Evolutionary conservation across 2,888 invertebrate genomes (phyloP).

Genomic region (Thera britannica): DNA sequence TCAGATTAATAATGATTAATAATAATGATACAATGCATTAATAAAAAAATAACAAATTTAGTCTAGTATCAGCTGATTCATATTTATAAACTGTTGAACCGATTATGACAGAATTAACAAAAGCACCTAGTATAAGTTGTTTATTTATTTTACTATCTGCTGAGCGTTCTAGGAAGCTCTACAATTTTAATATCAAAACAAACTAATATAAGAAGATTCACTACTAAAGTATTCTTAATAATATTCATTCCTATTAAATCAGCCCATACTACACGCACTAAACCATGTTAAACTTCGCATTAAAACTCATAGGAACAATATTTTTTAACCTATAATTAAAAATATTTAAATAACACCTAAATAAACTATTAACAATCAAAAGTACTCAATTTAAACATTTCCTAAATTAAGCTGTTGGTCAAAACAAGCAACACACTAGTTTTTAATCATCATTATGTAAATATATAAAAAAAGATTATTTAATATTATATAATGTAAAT

Average conservation of each 20-base stretch:
- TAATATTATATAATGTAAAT: background rate
- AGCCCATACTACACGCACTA: background rate
- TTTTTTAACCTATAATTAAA: background rate
- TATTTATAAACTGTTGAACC: background rate
- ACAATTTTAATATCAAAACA: background rate
- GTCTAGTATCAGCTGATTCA: constrained; percentile 5
- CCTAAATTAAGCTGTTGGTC: background rate
- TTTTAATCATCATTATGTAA: background rate
- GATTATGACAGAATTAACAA: background rate
- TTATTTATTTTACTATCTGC: too few relatives aligned
- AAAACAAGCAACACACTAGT: background rate
- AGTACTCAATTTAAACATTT: background rate
- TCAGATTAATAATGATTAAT: constrained; percentile 12
- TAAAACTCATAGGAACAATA: constrained; percentile 12
- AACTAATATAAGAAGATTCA: background rate
- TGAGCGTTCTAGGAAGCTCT: too few relatives aligned
- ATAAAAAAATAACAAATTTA: constrained; percentile 5
- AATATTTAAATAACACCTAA: constrained; percentile 8
- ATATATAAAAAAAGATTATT: background rate
- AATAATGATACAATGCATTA: background rate
- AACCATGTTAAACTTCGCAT: background rate
- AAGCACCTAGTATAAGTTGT: background rate
- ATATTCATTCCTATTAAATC: background rate
- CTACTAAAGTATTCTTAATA: background rate
- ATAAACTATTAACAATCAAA: background rate